phyloP scores from a whole-genome alignment of 2,797 vertebrate genomes.

The Garrulus glandarius region DNA sequence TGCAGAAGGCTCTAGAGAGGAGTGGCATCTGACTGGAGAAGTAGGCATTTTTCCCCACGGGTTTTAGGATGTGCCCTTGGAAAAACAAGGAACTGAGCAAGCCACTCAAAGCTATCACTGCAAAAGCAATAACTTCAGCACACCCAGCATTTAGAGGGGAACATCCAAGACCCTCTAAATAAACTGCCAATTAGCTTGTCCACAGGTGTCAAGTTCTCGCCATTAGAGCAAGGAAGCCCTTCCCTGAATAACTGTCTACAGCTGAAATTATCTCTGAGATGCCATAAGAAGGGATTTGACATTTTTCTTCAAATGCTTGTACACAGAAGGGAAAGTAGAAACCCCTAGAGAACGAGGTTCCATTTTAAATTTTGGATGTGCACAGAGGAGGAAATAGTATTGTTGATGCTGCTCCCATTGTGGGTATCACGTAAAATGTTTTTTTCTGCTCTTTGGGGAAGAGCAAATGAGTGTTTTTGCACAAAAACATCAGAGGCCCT shows the following conservation, averaged over 20 bases:
- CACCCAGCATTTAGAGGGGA: background rate
- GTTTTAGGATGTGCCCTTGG: background rate
- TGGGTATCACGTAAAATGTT: fast-evolving
- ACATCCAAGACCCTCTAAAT: background rate
- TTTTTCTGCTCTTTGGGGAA: background rate
- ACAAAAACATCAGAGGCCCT: background rate
- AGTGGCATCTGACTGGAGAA: background rate
- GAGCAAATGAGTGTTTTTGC: background rate
- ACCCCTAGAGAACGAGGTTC: background rate
- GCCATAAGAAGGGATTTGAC: background rate
- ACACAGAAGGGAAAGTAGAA: background rate
- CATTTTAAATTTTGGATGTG: background rate
- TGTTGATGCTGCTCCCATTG: background rate
- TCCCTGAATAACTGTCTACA: background rate
- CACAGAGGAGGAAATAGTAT: background rate
- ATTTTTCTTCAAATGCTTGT: background rate
- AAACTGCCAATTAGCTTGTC: background rate
- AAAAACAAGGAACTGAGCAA: background rate
- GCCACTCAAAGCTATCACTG: background rate
- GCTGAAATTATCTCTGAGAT: background rate
- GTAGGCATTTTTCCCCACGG: background rate
- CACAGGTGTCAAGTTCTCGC: background rate
- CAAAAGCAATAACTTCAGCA: background rate
- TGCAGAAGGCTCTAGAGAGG: background rate
- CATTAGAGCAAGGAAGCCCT: background rate